Evolutionary conservation across 2,888 invertebrate genomes (phyloP).

Genomic region (Epistrophe eligans): DNA sequence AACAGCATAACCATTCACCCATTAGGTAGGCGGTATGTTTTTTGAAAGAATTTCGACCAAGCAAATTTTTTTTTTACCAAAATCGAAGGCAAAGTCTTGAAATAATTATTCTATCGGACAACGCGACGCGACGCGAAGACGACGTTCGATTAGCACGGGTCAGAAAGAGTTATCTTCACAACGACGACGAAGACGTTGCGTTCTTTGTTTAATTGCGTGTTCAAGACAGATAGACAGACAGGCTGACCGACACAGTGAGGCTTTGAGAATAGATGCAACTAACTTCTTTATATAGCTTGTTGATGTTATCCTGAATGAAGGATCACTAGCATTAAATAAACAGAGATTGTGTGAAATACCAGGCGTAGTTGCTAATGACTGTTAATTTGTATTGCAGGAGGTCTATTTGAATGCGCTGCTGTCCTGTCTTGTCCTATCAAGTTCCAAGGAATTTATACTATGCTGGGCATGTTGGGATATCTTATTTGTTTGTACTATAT

Average conservation of each 20-base stretch:
- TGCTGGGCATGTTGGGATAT: neutral
- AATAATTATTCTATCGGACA: constrained; percentile 11
- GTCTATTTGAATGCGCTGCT: constrained; percentile 14
- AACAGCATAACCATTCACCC: neutral
- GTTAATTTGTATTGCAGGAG: constrained; percentile 54
- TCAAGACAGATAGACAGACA: neutral
- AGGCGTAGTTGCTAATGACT: constrained; percentile 63
- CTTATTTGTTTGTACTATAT: constrained; percentile 35
- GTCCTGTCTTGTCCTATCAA: neutral
- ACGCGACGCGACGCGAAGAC: too few species aligned
- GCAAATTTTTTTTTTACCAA: neutral
- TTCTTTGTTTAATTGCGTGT: constrained; percentile 37
- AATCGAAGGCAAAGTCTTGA: constrained; percentile 18
- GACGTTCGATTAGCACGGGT: neutral
- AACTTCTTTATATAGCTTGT: constrained; percentile 2
- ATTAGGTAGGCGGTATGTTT: constrained; percentile 11
- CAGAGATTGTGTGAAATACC: constrained; percentile 73
- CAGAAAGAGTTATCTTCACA: neutral
- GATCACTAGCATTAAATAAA: constrained; percentile 61
- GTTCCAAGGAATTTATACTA: constrained; percentile 38
- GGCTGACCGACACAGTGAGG: neutral
- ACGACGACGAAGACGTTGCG: neutral
- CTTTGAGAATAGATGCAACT: neutral
- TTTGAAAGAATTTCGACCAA: constrained; percentile 37
- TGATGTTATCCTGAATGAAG: constrained; percentile 54